Evolutionary conservation across 2,113 vertebrate species (phyloP), one percentile per base, ranked within the genome.

Genomic region (Halichoerus grypus): DNA sequence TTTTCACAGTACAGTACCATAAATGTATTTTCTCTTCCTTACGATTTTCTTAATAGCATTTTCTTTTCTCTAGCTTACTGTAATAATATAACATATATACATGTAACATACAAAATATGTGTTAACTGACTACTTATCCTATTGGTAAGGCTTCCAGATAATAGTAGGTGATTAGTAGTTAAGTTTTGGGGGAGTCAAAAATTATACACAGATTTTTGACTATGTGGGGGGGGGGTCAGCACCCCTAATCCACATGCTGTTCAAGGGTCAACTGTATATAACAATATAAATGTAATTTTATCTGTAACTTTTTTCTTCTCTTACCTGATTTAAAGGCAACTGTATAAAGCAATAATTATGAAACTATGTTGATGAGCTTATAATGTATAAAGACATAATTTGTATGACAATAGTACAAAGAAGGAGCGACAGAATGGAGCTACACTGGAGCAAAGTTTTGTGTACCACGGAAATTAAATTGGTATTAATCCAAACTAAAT

Each of bases 311-410:
- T 77, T 67, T 65, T 72, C 46, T 86, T 63, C 31, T 42, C 16
- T 16, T 81, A 36, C 59, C 24, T 87, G 53, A 80, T 53, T 95
- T 95, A 86, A 91, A 87, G 55, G 51, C 26, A 61, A 13, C 26
- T 53, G 11, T 42, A 63, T 72, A 81, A 92, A 71, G 26, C 12
- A 85, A 36, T 86, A 86, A 71, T 39, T 86, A 80, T 42, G 51
- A 92, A 87, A 42, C 65, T 53, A 28, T 74, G 42, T 65, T 16
- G 72, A 92, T 53, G 53, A 53, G 42, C n/a, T 95, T 79, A 33
- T 87, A 85, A 61, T 51, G 51, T 53, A 42, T 61, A 80, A 71
- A 86, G 88, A 51, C 59, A 19, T 95, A 87, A 95, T 86, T 57
- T 87, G 39, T 91, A 26, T 80, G 82, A 80, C 88, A 87, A 72